Conservation (phyloP, 2,113 vertebrate species). For the Phoxinus phoxinus region DNA sequence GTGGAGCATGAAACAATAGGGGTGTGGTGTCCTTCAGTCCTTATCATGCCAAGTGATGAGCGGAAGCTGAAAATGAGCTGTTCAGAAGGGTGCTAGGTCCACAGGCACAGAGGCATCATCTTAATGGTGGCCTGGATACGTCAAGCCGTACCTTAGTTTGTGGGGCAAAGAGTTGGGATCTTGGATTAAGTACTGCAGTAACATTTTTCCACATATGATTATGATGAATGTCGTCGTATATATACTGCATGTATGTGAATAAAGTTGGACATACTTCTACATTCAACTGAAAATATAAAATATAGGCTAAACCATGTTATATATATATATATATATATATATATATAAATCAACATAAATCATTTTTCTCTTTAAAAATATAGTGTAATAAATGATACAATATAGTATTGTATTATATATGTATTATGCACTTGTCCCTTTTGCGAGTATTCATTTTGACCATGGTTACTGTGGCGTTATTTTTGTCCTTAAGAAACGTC, state of each 20-base stretch:
- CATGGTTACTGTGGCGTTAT: background rate
- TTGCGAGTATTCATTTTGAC: background rate
- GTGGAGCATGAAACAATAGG: background rate
- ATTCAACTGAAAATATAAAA: background rate
- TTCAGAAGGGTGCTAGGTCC: constrained; percentile 15
- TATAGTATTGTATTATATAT: background rate
- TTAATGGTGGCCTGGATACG: constrained; percentile 26
- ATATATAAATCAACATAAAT: no score
- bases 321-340: no score
- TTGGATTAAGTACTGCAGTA: background rate
- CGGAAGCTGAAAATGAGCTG: background rate
- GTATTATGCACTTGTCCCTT: background rate
- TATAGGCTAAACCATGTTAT: background rate
- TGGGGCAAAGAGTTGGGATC: background rate
- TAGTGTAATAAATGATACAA: background rate
- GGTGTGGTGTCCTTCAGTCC: background rate
- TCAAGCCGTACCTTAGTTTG: constrained; percentile 8
- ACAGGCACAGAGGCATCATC: background rate
- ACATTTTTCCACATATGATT: background rate
- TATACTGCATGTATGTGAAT: background rate
- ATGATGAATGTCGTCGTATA: background rate
- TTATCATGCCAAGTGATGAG: background rate
- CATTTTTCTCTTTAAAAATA: background rate
- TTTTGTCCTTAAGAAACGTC: background rate
- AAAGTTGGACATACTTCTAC: background rate